A percentile compares a stretch with the other conserved stretches of the same genome.
These are phyloP conservation scores for Thumatha senex DNA, from an alignment of 2,888 invertebrate species.

Conservation along the genomic window DNA sequence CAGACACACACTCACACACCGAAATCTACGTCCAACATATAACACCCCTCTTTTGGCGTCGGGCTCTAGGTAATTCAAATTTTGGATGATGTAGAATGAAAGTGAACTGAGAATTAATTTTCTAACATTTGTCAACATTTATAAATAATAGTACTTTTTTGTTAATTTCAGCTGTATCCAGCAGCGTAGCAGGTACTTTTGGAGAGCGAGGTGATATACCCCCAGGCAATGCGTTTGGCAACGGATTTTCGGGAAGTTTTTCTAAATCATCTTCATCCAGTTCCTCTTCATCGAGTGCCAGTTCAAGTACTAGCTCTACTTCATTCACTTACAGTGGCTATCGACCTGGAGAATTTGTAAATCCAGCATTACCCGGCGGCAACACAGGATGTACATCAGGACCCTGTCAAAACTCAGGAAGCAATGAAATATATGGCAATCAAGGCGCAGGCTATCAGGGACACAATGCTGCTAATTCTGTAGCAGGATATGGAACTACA, in stretches of 20 bases:
- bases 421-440: constrained; percentile 12
- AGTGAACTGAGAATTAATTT: no score
- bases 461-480: constrained; percentile 31
- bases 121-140: not conserved
- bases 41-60: no score
- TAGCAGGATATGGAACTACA: constrained; percentile 16
- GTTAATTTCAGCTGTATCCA: constrained; percentile 55
- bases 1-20: no score
- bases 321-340: constrained; percentile 61
- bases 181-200: constrained; percentile 56
- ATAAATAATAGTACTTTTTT: constrained; percentile 10
- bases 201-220: constrained; percentile 48
- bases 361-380: constrained; percentile 32
- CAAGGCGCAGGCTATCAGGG: constrained; percentile 15
- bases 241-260: constrained; percentile 72
- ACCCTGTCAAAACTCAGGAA: constrained; percentile 36
- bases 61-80: no score
- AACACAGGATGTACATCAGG: constrained; percentile 37
- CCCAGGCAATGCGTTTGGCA: constrained; percentile 48
- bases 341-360: constrained; percentile 30
- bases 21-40: no score
- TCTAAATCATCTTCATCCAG: constrained; percentile 71
- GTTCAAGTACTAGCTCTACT: constrained; percentile 65
- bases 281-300: constrained; percentile 69
- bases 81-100: no score